These are phyloP conservation scores for Pachycephus smyrnensis DNA, from an alignment of 2,888 invertebrate genomes.

Conservation along the genomic window DNA sequence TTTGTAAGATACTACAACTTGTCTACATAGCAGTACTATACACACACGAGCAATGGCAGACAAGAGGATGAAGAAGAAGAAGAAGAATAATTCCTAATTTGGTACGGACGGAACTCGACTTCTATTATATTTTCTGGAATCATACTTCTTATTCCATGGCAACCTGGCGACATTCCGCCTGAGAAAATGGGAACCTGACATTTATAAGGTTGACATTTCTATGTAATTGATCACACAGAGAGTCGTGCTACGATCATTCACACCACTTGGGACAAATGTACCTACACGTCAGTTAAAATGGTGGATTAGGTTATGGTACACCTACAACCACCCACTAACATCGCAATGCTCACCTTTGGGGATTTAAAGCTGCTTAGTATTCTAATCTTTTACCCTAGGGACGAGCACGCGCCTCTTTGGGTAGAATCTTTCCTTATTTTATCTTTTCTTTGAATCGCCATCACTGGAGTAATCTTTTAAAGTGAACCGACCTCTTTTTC, in stretches of 20 bases:
- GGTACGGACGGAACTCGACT: background rate
- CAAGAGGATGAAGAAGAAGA: background rate
- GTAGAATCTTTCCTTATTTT: background rate
- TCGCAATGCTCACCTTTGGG: background rate
- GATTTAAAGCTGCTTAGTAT: conserved; percentile 1
- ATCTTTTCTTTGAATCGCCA: background rate
- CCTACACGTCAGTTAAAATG: background rate
- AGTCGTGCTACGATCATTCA: background rate
- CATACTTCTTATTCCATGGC: background rate
- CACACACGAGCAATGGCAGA: background rate
- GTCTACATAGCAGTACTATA: background rate
- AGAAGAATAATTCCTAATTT: background rate
- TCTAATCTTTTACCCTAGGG: background rate
- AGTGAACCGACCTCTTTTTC: background rate
- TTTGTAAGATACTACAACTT: conserved; percentile 20
- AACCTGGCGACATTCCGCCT: background rate
- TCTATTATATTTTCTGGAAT: background rate
- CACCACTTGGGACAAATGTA: background rate
- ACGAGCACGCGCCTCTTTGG: background rate
- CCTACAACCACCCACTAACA: background rate
- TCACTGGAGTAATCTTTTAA: background rate
- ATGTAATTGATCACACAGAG: background rate
- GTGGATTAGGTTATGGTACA: background rate
- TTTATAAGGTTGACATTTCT: background rate
- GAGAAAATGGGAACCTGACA: background rate